Conservation (phyloP, 2,888 invertebrate species). For the Tyria jacobaeae region DNA sequence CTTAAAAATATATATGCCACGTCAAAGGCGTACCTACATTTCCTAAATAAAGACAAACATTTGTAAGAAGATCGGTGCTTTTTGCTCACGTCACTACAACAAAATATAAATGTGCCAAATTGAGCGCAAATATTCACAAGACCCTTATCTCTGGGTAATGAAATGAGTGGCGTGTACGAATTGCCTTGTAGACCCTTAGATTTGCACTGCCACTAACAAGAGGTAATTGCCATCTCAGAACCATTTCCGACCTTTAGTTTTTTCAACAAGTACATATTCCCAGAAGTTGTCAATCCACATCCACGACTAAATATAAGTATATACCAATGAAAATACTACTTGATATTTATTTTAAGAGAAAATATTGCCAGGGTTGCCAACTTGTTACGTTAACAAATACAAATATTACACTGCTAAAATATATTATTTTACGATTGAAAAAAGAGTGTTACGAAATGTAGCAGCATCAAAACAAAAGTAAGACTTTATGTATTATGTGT, state of each 20-base stretch:
- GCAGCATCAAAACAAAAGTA: too few species aligned
- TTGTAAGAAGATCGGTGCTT: slow-evolving; percentile 25
- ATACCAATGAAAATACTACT: not conserved
- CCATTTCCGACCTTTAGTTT: slow-evolving; percentile 47
- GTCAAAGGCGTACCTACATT: too few species aligned
- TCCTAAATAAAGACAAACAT: slow-evolving; percentile 20
- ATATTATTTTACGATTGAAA: too few species aligned
- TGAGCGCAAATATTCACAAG: slow-evolving; percentile 70
- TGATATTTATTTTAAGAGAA: not conserved
- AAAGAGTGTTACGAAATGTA: too few species aligned
- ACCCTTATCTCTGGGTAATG: slow-evolving; percentile 79
- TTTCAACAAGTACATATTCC: not conserved
- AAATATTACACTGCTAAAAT: too few species aligned
- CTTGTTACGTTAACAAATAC: slow-evolving; percentile 15
- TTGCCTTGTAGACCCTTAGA: slow-evolving; percentile 58
- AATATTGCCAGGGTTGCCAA: not conserved
- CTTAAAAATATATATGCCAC: too few species aligned
- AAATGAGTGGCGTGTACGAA: slow-evolving; percentile 78
- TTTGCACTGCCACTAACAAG: slow-evolving; percentile 65
- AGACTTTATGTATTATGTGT: too few species aligned
- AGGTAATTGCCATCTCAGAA: slow-evolving; percentile 59
- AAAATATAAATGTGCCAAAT: slow-evolving; percentile 60
- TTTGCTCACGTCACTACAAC: slow-evolving; percentile 33
- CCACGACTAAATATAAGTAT: not conserved
- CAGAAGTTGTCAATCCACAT: too few species aligned